phyloP scores from a whole-genome alignment of 2,888 invertebrate genomes.

The Hydrotaea cyrtoneurina region DNA sequence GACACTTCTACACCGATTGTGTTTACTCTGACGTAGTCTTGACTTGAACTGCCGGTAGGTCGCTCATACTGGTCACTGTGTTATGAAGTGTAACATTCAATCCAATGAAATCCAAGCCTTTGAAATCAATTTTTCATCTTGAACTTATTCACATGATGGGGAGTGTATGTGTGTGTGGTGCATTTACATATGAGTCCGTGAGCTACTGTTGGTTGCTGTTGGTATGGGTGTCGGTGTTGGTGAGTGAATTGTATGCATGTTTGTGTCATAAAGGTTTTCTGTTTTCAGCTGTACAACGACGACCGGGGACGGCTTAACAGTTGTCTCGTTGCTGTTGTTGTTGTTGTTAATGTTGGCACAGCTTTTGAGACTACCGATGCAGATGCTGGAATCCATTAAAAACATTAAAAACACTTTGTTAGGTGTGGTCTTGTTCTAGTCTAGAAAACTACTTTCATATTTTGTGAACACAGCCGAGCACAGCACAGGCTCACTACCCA shows the following conservation, averaged over 20 bases:
- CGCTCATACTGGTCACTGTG: too few species aligned
- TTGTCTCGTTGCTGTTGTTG: conserved; percentile 24
- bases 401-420: conserved; percentile 72
- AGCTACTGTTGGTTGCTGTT: not conserved
- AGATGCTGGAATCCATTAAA: conserved; percentile 69
- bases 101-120: not conserved
- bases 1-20: too few species aligned
- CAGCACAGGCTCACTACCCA: not conserved
- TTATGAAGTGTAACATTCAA: too few species aligned
- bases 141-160: too few species aligned
- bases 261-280: conserved; percentile 62
- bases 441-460: conserved; percentile 79
- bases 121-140: not conserved
- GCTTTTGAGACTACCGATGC: conserved; percentile 63
- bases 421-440: conserved; percentile 78
- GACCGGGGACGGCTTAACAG: conserved; percentile 54
- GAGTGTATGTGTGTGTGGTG: too few species aligned
- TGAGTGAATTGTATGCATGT: conserved; percentile 59
- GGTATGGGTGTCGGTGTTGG: not conserved
- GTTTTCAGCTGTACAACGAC: conserved; percentile 15
- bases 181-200: conserved; percentile 37
- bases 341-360: conserved; percentile 57
- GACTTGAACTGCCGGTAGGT: too few species aligned
- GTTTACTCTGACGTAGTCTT: too few species aligned
- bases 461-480: conserved; percentile 62